Conservation (phyloP, 2,797 vertebrate genomes). For the Vireo griseus region DNA sequence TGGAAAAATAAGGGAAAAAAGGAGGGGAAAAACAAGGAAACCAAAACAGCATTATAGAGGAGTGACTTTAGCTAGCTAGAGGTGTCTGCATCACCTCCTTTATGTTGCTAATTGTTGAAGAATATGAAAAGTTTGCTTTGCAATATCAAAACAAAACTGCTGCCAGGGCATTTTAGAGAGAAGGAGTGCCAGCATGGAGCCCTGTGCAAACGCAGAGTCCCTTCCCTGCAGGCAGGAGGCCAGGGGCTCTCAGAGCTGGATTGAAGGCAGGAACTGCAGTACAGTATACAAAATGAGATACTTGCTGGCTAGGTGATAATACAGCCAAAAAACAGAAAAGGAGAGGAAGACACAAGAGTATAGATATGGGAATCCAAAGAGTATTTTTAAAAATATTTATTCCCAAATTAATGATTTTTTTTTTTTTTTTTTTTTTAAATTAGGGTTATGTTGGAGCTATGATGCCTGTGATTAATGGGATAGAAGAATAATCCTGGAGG, state of each 20-base stretch:
- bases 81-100: neutral
- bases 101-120: neutral
- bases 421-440: neutral
- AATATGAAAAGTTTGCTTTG: neutral
- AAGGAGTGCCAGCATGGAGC: neutral
- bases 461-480: neutral
- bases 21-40: neutral
- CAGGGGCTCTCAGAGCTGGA: neutral
- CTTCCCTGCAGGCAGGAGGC: rapidly evolving
- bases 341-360: neutral
- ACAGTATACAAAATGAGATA: neutral
- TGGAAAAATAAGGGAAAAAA: neutral
- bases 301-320: neutral
- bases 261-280: neutral
- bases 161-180: neutral
- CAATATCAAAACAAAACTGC: neutral
- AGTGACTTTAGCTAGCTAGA: neutral
- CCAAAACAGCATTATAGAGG: neutral
- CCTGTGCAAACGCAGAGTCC: neutral
- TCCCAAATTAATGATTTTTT: neutral
- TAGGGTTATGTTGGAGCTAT: neutral
- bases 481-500: neutral
- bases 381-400: neutral
- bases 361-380: neutral
- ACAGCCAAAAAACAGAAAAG: neutral